A percentile compares a stretch with the other conserved stretches of the same genome.
Evolutionary conservation across 2,113 vertebrate species (phyloP).

Genomic region (Struthidea cinerea): DNA sequence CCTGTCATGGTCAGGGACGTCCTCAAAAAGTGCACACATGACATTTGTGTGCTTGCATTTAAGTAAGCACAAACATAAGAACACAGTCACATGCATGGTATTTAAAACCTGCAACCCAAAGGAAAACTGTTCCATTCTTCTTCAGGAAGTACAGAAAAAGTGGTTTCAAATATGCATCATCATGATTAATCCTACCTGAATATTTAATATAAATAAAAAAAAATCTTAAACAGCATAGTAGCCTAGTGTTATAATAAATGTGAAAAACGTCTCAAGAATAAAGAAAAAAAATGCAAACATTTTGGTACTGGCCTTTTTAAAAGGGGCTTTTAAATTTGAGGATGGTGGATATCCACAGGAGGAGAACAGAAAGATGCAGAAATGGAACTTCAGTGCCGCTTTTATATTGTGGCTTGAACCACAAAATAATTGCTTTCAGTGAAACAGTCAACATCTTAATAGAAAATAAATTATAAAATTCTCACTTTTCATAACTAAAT

Average conservation of each 20-base stretch:
- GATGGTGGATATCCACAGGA: background rate
- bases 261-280: background rate
- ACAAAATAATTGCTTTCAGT: background rate
- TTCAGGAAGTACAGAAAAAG: background rate
- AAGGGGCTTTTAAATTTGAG: background rate
- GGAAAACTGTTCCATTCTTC: background rate
- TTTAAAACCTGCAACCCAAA: background rate
- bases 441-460: conserved; percentile 47
- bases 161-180: background rate
- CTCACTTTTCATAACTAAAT: conserved; percentile 27
- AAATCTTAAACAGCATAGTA: background rate
- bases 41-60: background rate
- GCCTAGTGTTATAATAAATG: background rate
- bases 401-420: background rate
- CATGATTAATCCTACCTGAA: background rate
- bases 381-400: background rate
- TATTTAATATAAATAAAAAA: background rate
- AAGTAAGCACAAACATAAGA: background rate
- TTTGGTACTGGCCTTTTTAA: background rate
- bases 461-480: conserved; percentile 31
- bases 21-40: background rate
- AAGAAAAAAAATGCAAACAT: background rate
- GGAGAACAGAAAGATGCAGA: background rate
- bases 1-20: background rate
- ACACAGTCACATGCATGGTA: background rate